These are phyloP conservation scores for Epinotia ramella DNA, from an alignment of 2,888 invertebrate genomes.

Conservation along the genomic window DNA sequence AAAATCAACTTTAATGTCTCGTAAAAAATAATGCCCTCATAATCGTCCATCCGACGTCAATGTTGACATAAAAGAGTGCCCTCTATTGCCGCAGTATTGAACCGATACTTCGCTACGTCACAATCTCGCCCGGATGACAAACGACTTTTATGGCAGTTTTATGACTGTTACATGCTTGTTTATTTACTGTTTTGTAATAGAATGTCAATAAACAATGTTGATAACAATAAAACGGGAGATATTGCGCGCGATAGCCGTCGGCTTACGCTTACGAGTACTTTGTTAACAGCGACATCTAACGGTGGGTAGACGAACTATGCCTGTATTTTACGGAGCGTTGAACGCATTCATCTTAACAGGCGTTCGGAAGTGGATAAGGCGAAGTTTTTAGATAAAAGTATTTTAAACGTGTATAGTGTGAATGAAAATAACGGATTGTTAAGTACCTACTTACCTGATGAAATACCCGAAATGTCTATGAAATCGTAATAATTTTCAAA, in stretches of 20 bases:
- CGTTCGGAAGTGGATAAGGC: slow-evolving; percentile 19
- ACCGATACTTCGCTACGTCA: slow-evolving; percentile 73
- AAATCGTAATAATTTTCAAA: neutral
- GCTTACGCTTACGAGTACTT: slow-evolving; percentile 52
- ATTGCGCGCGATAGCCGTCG: slow-evolving; percentile 58
- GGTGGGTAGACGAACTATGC: slow-evolving; percentile 62
- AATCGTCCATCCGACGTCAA: slow-evolving; percentile 72
- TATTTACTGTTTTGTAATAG: slow-evolving; percentile 77
- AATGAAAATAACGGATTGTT: neutral
- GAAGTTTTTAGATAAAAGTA: slow-evolving; percentile 7
- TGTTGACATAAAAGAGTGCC: slow-evolving; percentile 74
- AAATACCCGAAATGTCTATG: neutral
- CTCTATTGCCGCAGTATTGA: slow-evolving; percentile 68
- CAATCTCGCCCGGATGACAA: slow-evolving; percentile 74
- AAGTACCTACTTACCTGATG: neutral
- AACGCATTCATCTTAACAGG: slow-evolving; percentile 23
- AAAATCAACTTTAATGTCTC: slow-evolving; percentile 73
- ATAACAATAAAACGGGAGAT: slow-evolving; percentile 66
- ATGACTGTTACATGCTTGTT: slow-evolving; percentile 73
- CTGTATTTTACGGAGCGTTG: slow-evolving; percentile 14
- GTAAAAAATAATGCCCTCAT: slow-evolving; percentile 75
- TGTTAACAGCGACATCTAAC: slow-evolving; percentile 69
- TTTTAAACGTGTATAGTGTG: neutral
- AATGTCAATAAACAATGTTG: slow-evolving; percentile 75
- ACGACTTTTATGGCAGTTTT: slow-evolving; percentile 65